A percentile compares a stretch with the other conserved stretches of the same genome.
Conservation (phyloP, 2,113 vertebrate genomes). For the Telmatochromis sp. region DNA sequence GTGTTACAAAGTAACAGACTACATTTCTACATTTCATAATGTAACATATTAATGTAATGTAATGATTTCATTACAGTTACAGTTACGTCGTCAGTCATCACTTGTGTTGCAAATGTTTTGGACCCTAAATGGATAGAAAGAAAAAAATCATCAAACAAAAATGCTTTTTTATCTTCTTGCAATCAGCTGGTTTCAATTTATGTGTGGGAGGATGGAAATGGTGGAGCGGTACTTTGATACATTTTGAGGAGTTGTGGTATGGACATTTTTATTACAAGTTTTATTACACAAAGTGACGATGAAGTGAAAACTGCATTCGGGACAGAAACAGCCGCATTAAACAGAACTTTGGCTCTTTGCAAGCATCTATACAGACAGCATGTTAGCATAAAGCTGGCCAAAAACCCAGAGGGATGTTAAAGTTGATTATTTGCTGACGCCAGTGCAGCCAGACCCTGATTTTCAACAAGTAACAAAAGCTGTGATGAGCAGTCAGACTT, state of each 20-base stretch:
- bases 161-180: background rate
- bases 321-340: background rate
- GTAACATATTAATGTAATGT: background rate
- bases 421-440: background rate
- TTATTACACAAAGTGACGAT: background rate
- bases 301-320: background rate
- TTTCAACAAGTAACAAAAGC: background rate
- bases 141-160: background rate
- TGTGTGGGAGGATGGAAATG: background rate
- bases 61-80: background rate
- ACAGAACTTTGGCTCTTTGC: background rate
- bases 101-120: background rate
- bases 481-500: background rate
- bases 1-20: background rate
- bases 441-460: background rate
- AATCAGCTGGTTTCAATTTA: background rate
- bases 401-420: background rate
- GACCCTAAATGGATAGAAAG: background rate
- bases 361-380: background rate
- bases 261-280: background rate
- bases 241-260: background rate
- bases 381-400: background rate
- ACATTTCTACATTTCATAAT: background rate
- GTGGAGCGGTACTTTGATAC: background rate
- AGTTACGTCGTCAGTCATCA: background rate